Conservation (phyloP, 2,113 vertebrate genomes). For the Aspidoscelis tigris region DNA sequence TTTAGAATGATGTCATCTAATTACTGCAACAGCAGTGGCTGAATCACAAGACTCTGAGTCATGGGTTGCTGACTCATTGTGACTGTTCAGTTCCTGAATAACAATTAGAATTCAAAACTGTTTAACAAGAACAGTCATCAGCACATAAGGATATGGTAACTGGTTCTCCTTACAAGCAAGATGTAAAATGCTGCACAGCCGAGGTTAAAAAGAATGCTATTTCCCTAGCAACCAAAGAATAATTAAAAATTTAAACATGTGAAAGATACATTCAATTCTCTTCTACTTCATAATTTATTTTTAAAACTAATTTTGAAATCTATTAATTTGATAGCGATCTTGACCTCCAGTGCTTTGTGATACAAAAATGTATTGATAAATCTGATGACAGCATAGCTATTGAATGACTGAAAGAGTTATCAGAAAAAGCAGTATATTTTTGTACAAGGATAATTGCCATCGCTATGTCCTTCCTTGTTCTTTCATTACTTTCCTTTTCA, state of each 20-base stretch:
- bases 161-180: not conserved
- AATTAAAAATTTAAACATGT: not conserved
- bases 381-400: slow-evolving; percentile 1
- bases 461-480: slow-evolving; percentile 6
- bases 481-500: slow-evolving; percentile 26
- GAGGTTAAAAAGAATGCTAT: not conserved
- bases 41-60: no score
- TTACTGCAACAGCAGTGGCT: no score
- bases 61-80: not conserved
- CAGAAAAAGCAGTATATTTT: not conserved
- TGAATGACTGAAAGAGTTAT: not conserved
- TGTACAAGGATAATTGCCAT: not conserved
- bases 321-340: slow-evolving; percentile 32
- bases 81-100: no score
- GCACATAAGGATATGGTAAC: not conserved
- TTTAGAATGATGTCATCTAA: no score
- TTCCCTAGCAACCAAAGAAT: not conserved
- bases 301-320: not conserved
- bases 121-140: not conserved
- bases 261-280: not conserved
- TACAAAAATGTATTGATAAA: slow-evolving; percentile 20
- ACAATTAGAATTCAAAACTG: no score
- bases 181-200: not conserved
- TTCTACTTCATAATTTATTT: not conserved
- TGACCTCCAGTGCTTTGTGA: slow-evolving; percentile 39